Conservation (phyloP, 2,888 invertebrate genomes). For the Yponomeuta malinellus region DNA sequence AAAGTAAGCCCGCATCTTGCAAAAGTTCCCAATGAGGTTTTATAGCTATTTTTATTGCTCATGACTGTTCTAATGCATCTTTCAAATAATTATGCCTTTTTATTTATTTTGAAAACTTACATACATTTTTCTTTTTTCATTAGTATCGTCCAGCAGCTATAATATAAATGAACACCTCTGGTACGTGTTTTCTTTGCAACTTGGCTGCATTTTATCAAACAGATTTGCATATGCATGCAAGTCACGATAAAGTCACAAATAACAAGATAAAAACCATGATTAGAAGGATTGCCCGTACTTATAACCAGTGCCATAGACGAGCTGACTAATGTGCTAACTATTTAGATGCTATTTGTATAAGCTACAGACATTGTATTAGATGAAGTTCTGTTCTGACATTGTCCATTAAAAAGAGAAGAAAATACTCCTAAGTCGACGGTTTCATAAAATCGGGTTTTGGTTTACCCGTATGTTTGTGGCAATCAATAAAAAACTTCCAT, state of each 20-base stretch:
- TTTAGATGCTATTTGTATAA: not conserved
- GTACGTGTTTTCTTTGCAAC: constrained; percentile 30
- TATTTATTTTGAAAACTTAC: not conserved
- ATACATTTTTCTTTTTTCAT: not conserved
- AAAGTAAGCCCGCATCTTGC: not conserved
- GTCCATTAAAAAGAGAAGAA: not conserved
- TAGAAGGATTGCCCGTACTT: constrained; percentile 6
- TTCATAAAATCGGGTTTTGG: constrained; percentile 17
- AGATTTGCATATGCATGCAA: constrained; percentile 53
- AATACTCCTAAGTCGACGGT: not conserved
- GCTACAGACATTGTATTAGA: not conserved
- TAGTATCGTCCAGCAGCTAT: constrained; percentile 7
- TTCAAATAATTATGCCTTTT: not conserved
- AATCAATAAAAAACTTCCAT: constrained; percentile 26
- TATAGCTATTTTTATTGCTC: not conserved
- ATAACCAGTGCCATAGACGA: not conserved
- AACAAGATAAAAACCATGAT: constrained; percentile 8
- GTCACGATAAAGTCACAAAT: constrained; percentile 16
- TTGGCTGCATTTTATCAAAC: constrained; percentile 37
- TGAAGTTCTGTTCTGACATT: not conserved
- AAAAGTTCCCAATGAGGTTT: not conserved
- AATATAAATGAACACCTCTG: constrained; percentile 36
- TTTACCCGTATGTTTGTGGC: constrained; percentile 17
- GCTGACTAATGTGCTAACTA: not conserved
- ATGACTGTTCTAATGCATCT: not conserved